Conservation (phyloP, 2,797 vertebrate species). For the Notolabrus celidotus region DNA sequence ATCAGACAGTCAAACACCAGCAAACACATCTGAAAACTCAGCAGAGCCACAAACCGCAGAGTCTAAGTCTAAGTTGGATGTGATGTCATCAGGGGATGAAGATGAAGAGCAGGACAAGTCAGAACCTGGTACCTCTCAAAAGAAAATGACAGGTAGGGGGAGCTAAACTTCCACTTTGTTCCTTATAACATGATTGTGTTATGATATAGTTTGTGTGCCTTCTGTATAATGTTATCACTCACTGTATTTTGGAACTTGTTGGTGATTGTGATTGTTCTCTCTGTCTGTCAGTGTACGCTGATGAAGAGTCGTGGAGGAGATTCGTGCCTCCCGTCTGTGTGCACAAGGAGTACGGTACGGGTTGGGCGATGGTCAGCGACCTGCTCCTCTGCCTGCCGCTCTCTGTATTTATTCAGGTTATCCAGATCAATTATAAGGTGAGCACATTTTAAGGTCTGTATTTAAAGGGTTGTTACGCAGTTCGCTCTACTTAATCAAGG, state of each 20-base stretch:
- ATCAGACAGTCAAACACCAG: background rate
- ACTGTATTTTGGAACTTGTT: too few relatives aligned
- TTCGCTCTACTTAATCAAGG: too few relatives aligned
- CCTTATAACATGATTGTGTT: too few relatives aligned
- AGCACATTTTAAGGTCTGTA: background rate
- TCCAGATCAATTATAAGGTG: slow-evolving; percentile 96
- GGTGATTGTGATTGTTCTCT: too few relatives aligned
- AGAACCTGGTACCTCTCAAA: background rate
- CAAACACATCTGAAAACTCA: background rate
- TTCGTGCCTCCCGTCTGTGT: slow-evolving; percentile 88
- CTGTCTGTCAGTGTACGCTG: slow-evolving; percentile 84
- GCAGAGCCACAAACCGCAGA: slow-evolving; percentile 2
- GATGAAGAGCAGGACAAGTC: slow-evolving; percentile 35
- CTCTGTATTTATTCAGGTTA: slow-evolving; percentile 92
- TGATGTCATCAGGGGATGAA: slow-evolving; percentile 31
- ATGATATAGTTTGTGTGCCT: too few relatives aligned
- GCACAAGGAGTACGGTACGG: slow-evolving; percentile 87
- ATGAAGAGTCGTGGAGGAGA: slow-evolving; percentile 90
- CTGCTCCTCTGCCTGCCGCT: slow-evolving; percentile 93
- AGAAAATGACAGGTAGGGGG: slow-evolving; percentile 66
- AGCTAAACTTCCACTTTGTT: background rate
- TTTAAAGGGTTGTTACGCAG: too few relatives aligned
- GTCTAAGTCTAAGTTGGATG: background rate
- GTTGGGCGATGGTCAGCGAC: slow-evolving; percentile 94
- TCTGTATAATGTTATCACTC: too few relatives aligned